Evolutionary conservation across 2,113 vertebrate genomes (phyloP), one percentile per base, ranked within the genome.

Genomic region (Phrynocephalus versicolor): DNA sequence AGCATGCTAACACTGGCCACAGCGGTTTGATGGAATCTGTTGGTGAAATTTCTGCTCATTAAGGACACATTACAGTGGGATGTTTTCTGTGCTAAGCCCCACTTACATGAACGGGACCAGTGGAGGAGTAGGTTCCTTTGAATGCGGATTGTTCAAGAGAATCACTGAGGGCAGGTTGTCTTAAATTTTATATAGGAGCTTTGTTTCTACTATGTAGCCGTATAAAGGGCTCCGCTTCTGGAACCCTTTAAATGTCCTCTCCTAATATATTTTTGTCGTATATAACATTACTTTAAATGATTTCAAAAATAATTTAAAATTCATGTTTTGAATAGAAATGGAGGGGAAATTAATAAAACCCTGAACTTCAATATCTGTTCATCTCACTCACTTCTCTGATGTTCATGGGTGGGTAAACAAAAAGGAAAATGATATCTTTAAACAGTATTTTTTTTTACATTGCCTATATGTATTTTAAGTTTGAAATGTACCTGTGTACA

Each of bases 401-500:
- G 84, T 89, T 92, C 64, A 57, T 82, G 85, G 60, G 19, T 89
- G 79, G 87, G 81, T 60, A 55, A 84, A 85, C 60, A 45, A 90
- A 94, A 96, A 94, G 94, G 95, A 96, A 94, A 95, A 94, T 94
- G 96, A 96, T 96, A 95, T 95, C 94, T 95, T 95, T 95, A 95
- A 96, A 96, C 96, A 96, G 94, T 95, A 93, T 96, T 96, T 96
- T 84, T 94, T 94, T 51, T 57, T 77, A 93, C 92, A 95, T 96
- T 97, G 95, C 97, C 96, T 98, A 96, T 98, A 97, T 98, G 97
- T 95, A 90, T 97, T 95, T 95, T 94, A 95, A 97, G 97, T 97
- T 97, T 97, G 93, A 97, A 97, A 95, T 97, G 96, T 98, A 97
- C 97, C 96, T 98, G 96, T 98, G 98, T 99, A 98, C 97, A 99